Base-by-base conservation (phyloP, 2,113 vertebrate species). In the Campylorhamphus procurvoides region DNA sequence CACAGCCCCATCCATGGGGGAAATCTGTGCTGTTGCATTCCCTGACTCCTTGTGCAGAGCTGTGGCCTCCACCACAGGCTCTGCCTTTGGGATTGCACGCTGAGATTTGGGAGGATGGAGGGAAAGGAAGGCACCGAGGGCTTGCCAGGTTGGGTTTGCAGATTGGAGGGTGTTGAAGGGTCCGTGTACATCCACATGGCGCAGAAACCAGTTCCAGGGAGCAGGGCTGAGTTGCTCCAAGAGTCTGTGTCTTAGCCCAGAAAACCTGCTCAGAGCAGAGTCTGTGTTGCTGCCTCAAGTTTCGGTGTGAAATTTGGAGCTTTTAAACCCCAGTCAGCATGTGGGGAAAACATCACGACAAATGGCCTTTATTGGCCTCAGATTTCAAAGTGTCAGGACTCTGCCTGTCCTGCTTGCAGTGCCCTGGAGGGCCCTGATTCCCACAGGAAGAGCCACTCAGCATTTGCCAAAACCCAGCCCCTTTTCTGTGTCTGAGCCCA, bases 241-340 rank as follows among this genome's bases (percentile, higher is more conserved):
- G 60, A 28, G 12, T 9, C 10, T 52, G 13, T 59, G 64, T 75
- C 83, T 74, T 42, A 67, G 29, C 35, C 20, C 47, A 47, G 44
- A 47, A 47, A 76, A 49, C 9, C 31, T 42, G 55, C 74, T 55
- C 0, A 0, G 25, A 49, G 77, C 74, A 66, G 62, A 31, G 24
- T 58, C 69, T 0, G 0, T 50, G 3, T 40, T 1, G 0, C 63
- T 44, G 79, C 8, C 0, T 52, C 0, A 1, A 40, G 19, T 87
- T 85, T 75, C 63, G 55, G 46, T 74, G 93, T 86, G 87, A 81
- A 92, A 85, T n/a, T n/a, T 5, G 1, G 76, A 72, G 93, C 39
- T 59, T 42, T 71, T 27, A 76, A 73, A 84, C 28, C 55, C 31
- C 18, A 1, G 63, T 4, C 0, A 0, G 27, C 73, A n/a, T 35